A percentile compares a stretch with the other conserved stretches of the same genome.
phyloP scores from a whole-genome alignment of 1,140 invertebrate species.

The Zelostemma sp. region DNA sequence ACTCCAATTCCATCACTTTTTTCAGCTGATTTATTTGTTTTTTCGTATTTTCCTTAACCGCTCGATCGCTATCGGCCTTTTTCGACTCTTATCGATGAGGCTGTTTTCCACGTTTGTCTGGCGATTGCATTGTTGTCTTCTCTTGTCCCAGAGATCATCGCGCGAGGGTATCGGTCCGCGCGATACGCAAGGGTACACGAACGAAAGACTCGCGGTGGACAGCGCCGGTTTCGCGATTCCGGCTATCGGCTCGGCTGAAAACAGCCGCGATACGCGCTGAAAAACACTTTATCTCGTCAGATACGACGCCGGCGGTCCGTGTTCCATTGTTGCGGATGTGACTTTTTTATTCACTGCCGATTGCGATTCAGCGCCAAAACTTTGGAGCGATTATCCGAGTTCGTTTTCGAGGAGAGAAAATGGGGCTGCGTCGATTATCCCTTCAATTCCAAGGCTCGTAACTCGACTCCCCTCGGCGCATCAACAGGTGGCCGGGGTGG shows the following conservation, averaged over 20 bases:
- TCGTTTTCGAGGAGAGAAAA: too few relatives aligned
- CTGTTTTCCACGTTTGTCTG: conserved; percentile 51
- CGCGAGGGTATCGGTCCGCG: conserved; percentile 66
- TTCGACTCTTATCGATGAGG: conserved; percentile 40
- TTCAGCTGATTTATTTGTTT: too few relatives aligned
- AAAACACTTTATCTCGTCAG: conserved; percentile 59
- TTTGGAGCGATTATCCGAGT: too few relatives aligned
- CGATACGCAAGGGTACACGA: conserved; percentile 44
- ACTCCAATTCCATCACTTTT: too few relatives aligned
- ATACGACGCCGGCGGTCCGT: conserved; percentile 35
- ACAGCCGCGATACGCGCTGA: conserved; percentile 53
- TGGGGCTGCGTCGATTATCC: too few relatives aligned
- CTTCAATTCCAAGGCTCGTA: too few relatives aligned
- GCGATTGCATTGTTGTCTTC: conserved; percentile 69
- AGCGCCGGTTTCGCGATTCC: conserved; percentile 26
- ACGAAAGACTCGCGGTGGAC: conserved; percentile 39
- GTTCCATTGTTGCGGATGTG: conserved; percentile 40
- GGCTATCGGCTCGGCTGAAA: conserved; percentile 54
- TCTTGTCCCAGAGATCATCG: conserved; percentile 69
- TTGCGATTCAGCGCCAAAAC: conserved; percentile 19
- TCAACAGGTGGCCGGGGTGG: conserved; percentile 59
- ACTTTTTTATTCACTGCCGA: conserved; percentile 25
- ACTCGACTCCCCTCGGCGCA: too few relatives aligned
- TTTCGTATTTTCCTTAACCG: too few relatives aligned
- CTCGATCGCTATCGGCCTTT: neutral